Conservation (phyloP, 2,888 invertebrate genomes). For the Omphaloscelis lunosa region DNA sequence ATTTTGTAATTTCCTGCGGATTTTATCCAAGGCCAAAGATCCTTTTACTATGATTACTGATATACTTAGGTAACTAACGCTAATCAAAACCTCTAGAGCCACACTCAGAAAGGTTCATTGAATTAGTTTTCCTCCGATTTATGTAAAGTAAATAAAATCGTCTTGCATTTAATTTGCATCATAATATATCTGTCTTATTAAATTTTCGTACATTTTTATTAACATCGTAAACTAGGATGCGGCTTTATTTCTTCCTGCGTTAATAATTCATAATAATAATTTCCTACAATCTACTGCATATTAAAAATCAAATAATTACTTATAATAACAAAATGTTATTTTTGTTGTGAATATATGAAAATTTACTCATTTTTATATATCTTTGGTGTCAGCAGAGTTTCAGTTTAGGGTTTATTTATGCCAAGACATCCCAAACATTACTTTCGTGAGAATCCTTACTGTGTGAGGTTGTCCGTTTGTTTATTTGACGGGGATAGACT, state of each 20-base stretch:
- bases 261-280: background rate
- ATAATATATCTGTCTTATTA: background rate
- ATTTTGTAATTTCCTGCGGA: background rate
- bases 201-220: background rate
- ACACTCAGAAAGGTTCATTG: too few relatives aligned
- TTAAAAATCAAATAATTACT: background rate
- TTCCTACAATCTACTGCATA: background rate
- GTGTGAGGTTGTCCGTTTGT: background rate
- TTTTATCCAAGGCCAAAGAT: constrained; percentile 13
- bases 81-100: background rate
- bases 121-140: background rate
- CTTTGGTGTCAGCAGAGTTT: background rate
- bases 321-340: background rate
- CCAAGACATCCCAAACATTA: background rate
- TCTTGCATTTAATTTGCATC: background rate
- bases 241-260: constrained; percentile 1
- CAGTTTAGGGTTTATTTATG: background rate
- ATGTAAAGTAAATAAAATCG: background rate
- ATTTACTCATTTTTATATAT: background rate
- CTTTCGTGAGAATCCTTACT: background rate
- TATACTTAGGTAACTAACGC: background rate
- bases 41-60: background rate
- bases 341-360: background rate
- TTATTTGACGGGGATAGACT: background rate
- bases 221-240: background rate